Base-by-base conservation (phyloP, 2,888 invertebrate species). In the Orthonevra nobilis region DNA sequence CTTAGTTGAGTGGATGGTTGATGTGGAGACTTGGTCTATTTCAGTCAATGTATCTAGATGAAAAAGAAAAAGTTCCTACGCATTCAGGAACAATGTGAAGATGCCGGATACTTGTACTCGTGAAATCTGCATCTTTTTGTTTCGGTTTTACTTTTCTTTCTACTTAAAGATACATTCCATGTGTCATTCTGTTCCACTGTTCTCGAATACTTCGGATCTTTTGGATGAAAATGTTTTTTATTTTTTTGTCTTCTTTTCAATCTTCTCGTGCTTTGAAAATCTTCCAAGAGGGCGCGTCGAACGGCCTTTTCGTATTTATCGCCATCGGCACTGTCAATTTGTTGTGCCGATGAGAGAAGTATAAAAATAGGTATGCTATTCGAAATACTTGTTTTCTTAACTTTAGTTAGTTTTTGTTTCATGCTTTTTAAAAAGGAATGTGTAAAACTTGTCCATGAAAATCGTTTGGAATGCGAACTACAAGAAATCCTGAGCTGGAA, bases 161-260 rank as follows among this genome's bases (percentile, higher is more conserved):
- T n/a, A n/a, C n/a, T n/a, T n/a, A n/a, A n/a, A 66, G 14, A 60
- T 38, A 61, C 50, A 77, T 66, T 66, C 54, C 54, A 54, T 52
- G 20, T 72, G 52, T 63, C 56, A 36, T 14, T 74, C 23, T 23
- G 14, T 60, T 30, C 48, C 30, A 10, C 20, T 32, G 28, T 46
- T 5, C 9, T 54, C 20, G 30, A 4, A 23, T 3, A 23, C 5
- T 23, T 23, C 5, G 3, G 23, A 23, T 68, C 2, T 5, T n/a
- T 32, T 50, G 30, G 10, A n/a, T 34, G 40, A 66, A 64, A 56
- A 12, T 58, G 58, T 60, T 36, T 28, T 50, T 70, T 69, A 26
- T 52, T 69, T 68, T 50, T 19, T 23, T 58, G 12, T n/a, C 38
- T 32, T 44, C 28, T 46, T 14, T 32, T 32, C 36, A n/a, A n/a